Evolutionary conservation across 2,113 vertebrate genomes (phyloP).

Genomic region (Monopterus albus): DNA sequence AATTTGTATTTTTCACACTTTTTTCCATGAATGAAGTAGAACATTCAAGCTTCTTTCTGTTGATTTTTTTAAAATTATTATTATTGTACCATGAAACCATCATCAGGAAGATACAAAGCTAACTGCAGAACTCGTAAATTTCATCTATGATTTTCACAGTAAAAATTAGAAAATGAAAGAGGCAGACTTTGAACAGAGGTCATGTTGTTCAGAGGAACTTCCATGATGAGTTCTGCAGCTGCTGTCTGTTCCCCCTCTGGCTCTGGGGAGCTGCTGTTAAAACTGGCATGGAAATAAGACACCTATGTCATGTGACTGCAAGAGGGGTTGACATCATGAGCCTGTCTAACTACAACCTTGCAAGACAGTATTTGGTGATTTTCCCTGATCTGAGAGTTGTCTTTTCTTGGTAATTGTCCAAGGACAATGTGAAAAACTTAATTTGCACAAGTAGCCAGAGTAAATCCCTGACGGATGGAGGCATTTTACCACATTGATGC

Average conservation of each 20-base stretch:
- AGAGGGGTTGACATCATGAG: background rate
- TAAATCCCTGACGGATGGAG: background rate
- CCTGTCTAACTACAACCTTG: background rate
- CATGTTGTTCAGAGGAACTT: slow-evolving; percentile 57
- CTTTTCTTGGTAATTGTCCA: background rate
- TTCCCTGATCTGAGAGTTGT: background rate
- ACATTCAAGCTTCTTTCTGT: too few species aligned
- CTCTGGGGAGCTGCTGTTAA: slow-evolving; percentile 39
- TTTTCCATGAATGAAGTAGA: too few species aligned
- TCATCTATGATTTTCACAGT: slow-evolving; percentile 16
- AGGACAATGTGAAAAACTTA: background rate
- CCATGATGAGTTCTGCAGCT: slow-evolving; percentile 73
- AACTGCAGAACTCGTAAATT: background rate
- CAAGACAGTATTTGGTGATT: background rate
- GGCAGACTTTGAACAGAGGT: slow-evolving; percentile 43
- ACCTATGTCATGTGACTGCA: slow-evolving; percentile 27
- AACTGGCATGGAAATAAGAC: slow-evolving; percentile 23
- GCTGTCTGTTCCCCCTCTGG: slow-evolving; percentile 37
- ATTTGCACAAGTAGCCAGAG: background rate
- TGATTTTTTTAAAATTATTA: too few species aligned
- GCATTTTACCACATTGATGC: background rate
- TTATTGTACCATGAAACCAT: background rate
- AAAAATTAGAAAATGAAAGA: slow-evolving; percentile 30
- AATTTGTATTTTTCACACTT: background rate
- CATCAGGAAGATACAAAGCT: background rate